phyloP scores from a whole-genome alignment of 2,797 vertebrate genomes.

The Helostoma temminkii region DNA sequence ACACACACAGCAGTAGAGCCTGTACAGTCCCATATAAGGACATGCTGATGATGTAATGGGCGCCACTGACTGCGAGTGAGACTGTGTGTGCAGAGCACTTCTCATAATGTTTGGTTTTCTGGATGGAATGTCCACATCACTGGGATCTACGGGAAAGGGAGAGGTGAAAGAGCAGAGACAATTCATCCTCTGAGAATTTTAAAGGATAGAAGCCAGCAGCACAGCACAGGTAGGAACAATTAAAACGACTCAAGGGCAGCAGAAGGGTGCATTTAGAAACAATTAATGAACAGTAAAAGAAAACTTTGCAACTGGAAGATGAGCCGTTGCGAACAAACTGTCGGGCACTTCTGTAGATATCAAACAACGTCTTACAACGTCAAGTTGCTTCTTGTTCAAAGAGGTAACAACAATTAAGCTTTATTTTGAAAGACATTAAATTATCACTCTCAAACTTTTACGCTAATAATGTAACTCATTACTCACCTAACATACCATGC shows the following conservation, averaged over 20 bases:
- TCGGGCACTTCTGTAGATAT: slow-evolving; percentile 8
- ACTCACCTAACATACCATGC: neutral
- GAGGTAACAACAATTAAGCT: neutral
- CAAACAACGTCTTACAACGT: neutral
- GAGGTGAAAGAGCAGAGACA: slow-evolving; percentile 63
- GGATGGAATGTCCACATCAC: slow-evolving; percentile 92
- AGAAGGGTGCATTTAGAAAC: slow-evolving; percentile 25
- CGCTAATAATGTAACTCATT: neutral
- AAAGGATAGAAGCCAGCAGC: slow-evolving; percentile 48
- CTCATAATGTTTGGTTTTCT: slow-evolving; percentile 95
- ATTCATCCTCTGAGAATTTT: slow-evolving; percentile 66
- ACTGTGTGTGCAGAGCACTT: slow-evolving; percentile 88
- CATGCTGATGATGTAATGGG: slow-evolving; percentile 95
- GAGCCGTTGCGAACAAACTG: neutral
- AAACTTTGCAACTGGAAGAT: slow-evolving; percentile 25
- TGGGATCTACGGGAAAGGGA: slow-evolving; percentile 82
- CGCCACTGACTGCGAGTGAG: slow-evolving; percentile 85
- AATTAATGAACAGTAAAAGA: slow-evolving; percentile 1
- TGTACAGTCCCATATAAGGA: slow-evolving; percentile 94
- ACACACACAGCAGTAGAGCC: slow-evolving; percentile 69
- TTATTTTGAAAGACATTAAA: neutral
- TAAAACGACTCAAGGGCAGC: too few relatives aligned
- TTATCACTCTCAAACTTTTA: slow-evolving; percentile 1
- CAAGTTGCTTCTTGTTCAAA: slow-evolving; percentile 6
- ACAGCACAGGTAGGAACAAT: slow-evolving; percentile 74